Conservation (phyloP, 2,113 vertebrate genomes). For the Ornithorhynchus anatinus region DNA sequence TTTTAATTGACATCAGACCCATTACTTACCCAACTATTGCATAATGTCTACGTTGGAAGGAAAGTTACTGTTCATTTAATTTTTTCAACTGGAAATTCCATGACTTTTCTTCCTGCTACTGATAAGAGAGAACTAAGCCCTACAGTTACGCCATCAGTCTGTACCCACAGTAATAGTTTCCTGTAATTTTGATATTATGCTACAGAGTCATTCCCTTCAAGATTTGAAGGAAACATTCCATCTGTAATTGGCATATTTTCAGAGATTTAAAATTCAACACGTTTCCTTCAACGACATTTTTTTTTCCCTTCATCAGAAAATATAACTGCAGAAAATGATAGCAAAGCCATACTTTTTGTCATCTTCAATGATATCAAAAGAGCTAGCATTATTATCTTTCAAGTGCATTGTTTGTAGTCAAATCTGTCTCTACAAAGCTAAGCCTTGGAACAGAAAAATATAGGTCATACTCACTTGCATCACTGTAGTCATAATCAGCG, state of each 20-base stretch:
- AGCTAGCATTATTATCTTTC: slow-evolving; percentile 11
- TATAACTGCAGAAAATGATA: neutral
- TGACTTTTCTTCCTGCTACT: neutral
- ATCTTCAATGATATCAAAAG: slow-evolving; percentile 10
- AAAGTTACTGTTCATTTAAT: neutral
- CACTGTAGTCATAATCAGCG: too few relatives aligned
- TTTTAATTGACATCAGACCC: neutral
- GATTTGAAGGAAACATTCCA: neutral
- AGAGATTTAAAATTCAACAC: slow-evolving; percentile 29
- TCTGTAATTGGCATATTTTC: slow-evolving; percentile 8
- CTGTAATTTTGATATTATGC: neutral
- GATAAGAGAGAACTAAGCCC: neutral
- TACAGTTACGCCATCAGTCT: neutral
- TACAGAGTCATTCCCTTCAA: neutral
- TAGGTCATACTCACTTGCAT: neutral
- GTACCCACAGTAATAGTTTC: neutral
- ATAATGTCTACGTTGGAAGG: neutral
- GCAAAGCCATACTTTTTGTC: neutral
- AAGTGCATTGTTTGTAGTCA: neutral
- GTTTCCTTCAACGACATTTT: neutral
- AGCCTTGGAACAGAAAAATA: slow-evolving; percentile 18
- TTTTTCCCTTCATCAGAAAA: slow-evolving; percentile 6
- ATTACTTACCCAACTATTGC: neutral
- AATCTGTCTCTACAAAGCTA: neutral
- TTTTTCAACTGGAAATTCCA: rapidly evolving